These are phyloP conservation scores for Cyclura pinguis DNA, from an alignment of 2,797 vertebrate species.

Conservation along the genomic window DNA sequence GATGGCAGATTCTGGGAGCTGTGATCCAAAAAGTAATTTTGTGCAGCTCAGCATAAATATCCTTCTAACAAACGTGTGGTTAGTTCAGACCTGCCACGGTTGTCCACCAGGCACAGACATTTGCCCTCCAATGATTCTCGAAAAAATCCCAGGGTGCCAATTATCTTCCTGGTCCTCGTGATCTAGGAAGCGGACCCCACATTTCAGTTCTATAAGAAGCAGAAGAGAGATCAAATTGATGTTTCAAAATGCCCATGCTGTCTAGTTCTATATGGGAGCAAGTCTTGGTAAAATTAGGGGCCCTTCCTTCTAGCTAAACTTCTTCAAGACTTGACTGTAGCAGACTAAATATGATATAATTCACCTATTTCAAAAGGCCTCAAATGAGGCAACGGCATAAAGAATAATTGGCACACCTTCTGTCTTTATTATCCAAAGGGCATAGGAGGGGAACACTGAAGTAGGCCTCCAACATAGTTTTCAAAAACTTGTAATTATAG, in stretches of 20 bases:
- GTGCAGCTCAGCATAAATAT: not conserved
- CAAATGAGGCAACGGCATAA: not conserved
- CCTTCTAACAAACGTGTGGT: not conserved
- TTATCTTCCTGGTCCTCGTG: not conserved
- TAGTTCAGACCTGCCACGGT: constrained; percentile 36
- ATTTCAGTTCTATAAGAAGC: constrained; percentile 9
- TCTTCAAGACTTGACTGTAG: not conserved
- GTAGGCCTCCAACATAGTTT: not conserved
- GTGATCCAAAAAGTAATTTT: too few relatives aligned
- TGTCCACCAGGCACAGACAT: not conserved
- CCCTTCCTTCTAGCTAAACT: not conserved
- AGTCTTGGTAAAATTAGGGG: not conserved
- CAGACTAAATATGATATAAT: not conserved
- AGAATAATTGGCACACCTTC: not conserved
- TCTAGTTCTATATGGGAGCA: not conserved
- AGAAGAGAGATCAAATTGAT: not conserved
- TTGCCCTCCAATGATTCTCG: not conserved
- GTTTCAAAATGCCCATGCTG: not conserved
- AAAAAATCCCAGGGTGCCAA: constrained; percentile 22
- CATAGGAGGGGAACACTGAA: not conserved
- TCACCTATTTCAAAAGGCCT: not conserved
- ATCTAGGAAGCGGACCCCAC: not conserved
- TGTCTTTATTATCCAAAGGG: not conserved
- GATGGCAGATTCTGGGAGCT: too few relatives aligned
- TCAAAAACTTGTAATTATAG: too few relatives aligned